Conservation (phyloP, 2,888 invertebrate species). For the Ophonus ardosiacus region DNA sequence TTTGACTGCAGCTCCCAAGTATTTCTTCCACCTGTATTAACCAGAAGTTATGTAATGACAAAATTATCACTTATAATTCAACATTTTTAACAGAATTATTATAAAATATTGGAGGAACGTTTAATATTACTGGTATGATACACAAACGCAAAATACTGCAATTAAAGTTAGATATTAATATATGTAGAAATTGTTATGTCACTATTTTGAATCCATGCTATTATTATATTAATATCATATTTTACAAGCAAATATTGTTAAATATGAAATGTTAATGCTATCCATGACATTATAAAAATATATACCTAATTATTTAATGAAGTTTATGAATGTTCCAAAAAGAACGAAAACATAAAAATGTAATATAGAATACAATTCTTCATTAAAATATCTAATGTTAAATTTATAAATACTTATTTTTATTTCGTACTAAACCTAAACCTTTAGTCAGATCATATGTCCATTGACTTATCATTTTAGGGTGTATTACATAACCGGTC, state of each 20-base stretch:
- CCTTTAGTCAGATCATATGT: conserved; percentile 41
- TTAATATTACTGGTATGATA: background rate
- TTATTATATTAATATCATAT: conserved; percentile 62
- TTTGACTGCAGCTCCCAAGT: too few species aligned
- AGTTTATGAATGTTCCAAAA: too few species aligned
- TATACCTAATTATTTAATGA: too few species aligned
- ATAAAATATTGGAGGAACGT: background rate
- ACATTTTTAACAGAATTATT: background rate
- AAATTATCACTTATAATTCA: background rate
- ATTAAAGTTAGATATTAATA: too few species aligned
- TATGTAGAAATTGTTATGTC: conserved; percentile 62
- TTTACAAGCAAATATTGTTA: too few species aligned
- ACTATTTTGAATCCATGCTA: conserved; percentile 68
- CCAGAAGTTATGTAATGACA: conserved; percentile 1
- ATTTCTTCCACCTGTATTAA: too few species aligned
- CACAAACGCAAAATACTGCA: too few species aligned
- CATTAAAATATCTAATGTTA: background rate
- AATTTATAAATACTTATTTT: background rate
- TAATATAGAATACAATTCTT: background rate
- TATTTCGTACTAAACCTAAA: background rate
- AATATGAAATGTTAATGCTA: too few species aligned
- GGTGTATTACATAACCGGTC: conserved; percentile 60
- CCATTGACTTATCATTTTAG: conserved; percentile 52
- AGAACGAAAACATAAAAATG: too few species aligned
- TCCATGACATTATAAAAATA: too few species aligned